Percentiles rank a stretch among this genome's conserved stretches.
These are phyloP conservation scores for Meleagris gallopavo DNA, from an alignment of 2,113 vertebrate species.

Conservation along the genomic window DNA sequence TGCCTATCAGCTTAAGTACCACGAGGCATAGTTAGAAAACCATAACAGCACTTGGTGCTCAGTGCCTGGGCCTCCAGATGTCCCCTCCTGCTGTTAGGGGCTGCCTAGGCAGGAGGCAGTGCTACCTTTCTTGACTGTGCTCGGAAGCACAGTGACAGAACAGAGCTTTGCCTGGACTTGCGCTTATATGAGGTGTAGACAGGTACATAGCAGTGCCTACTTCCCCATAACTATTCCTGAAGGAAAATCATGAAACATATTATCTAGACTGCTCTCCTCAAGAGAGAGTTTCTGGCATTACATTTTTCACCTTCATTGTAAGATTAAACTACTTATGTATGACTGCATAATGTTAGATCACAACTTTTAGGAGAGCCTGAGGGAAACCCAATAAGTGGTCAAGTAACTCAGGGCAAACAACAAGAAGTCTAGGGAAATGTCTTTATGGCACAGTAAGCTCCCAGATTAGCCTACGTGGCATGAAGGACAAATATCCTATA, in stretches of 20 bases:
- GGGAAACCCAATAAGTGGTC: neutral
- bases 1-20: neutral
- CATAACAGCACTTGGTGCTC: rapidly evolving
- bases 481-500: neutral
- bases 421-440: neutral
- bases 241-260: neutral
- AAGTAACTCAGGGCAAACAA: neutral
- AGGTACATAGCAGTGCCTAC: neutral
- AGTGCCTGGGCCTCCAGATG: neutral
- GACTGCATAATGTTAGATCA: neutral
- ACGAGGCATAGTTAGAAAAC: neutral
- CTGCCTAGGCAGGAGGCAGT: neutral
- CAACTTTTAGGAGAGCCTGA: neutral
- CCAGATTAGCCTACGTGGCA: rapidly evolving
- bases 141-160: neutral
- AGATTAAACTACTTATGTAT: neutral
- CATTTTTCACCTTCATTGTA: neutral
- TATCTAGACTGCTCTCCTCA: neutral
- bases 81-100: rapidly evolving
- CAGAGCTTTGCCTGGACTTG: neutral
- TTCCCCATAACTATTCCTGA: neutral
- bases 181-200: neutral
- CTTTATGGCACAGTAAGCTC: neutral
- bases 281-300: neutral
- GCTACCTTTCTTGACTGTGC: neutral